These are phyloP conservation scores for Euborellia annulipes DNA, from an alignment of 1,140 invertebrate genomes.

Conservation along the genomic window DNA sequence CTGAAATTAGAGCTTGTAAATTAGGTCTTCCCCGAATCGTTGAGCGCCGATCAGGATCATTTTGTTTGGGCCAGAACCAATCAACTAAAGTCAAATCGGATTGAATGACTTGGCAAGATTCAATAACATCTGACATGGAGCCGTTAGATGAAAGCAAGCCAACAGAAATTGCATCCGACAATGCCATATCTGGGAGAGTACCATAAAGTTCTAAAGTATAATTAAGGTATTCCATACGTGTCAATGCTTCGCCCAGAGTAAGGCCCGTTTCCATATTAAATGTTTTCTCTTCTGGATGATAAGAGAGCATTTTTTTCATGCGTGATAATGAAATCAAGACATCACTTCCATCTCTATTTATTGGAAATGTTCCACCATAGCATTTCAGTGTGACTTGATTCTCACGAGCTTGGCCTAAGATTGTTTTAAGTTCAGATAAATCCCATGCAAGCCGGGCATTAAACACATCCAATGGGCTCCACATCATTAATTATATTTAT, in stretches of 20 bases:
- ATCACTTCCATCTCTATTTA: not conserved
- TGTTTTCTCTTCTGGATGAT: constrained; percentile 4
- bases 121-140: constrained; percentile 1
- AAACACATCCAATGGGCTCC: no score
- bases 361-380: constrained; percentile 5
- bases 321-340: constrained; percentile 1
- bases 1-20: constrained; percentile 7
- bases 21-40: not conserved
- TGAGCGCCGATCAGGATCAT: no score
- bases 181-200: constrained; percentile 6
- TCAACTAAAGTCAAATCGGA: constrained; percentile 2
- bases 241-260: constrained; percentile 3
- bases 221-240: constrained; percentile 3
- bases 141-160: constrained; percentile 8
- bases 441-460: not conserved
- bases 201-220: constrained; percentile 8
- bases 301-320: constrained; percentile 4
- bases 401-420: constrained; percentile 6
- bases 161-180: constrained; percentile 9
- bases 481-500: no score
- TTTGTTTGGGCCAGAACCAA: constrained; percentile 4
- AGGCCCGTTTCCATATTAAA: constrained; percentile 7
- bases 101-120: constrained; percentile 6
- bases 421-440: not conserved
- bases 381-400: constrained; percentile 4